Percentiles rank a stretch among this genome's conserved stretches.
These are phyloP conservation scores for Typhlomys cinereus DNA, from an alignment of 2,113 vertebrate genomes.

Conservation along the genomic window DNA sequence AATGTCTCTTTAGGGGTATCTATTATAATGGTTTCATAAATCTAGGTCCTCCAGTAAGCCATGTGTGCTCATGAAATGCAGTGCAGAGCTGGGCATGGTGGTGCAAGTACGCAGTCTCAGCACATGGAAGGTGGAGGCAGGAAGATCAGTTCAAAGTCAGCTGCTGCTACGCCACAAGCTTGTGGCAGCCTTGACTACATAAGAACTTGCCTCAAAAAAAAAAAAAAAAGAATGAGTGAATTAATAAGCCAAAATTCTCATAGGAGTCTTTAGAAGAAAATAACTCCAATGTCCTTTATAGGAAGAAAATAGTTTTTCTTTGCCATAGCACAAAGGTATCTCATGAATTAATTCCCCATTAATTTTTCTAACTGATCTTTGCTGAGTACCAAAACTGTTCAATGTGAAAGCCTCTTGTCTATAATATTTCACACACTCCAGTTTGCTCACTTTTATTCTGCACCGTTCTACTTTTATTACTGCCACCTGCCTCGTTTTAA, in stretches of 20 bases:
- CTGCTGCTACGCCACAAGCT: background rate
- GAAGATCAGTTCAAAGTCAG: background rate
- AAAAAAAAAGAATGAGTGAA: background rate
- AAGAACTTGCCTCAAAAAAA: background rate
- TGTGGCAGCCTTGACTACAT: background rate
- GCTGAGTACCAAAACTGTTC: background rate
- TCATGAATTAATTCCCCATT: background rate
- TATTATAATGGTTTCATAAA: background rate
- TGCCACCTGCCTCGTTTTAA: background rate
- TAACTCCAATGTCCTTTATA: background rate
- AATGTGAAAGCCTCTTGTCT: background rate
- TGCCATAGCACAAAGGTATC: background rate
- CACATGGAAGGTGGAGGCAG: background rate
- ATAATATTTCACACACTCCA: background rate
- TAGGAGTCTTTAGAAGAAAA: background rate
- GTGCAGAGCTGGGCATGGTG: background rate
- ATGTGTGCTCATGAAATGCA: background rate
- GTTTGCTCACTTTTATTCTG: background rate
- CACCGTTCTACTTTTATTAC: background rate
- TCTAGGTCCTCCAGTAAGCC: background rate
- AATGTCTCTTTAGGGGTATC: background rate
- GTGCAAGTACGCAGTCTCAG: background rate
- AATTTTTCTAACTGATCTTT: background rate
- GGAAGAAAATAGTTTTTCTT: background rate
- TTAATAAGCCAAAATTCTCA: background rate